A percentile compares a stretch with the other conserved stretches of the same genome.
Conservation (phyloP, 2,113 vertebrate genomes). For the Anolis sagrei region DNA sequence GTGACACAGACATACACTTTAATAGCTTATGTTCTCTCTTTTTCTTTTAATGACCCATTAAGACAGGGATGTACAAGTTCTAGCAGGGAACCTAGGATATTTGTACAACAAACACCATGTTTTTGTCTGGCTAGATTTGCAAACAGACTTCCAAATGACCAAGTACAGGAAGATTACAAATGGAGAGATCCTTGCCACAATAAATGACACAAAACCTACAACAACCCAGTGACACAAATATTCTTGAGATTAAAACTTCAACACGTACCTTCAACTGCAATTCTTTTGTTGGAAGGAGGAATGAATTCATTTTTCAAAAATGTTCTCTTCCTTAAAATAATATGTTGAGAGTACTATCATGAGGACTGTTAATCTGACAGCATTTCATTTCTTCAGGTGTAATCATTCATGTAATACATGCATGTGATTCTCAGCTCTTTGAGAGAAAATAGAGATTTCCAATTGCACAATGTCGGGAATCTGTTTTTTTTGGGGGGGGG, state of each 20-base stretch:
- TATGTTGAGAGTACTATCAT: slow-evolving; percentile 25
- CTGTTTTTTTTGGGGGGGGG: too few relatives aligned
- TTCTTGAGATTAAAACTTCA: slow-evolving; percentile 4
- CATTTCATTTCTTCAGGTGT: slow-evolving; percentile 41
- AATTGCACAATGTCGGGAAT: slow-evolving; percentile 20
- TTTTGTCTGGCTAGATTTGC: slow-evolving; percentile 19
- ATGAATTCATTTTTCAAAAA: slow-evolving; percentile 6
- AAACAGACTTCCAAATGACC: background rate
- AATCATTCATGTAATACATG: slow-evolving; percentile 48
- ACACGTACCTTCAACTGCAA: slow-evolving; percentile 4
- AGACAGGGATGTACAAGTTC: slow-evolving; percentile 31
- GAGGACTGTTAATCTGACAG: slow-evolving; percentile 33
- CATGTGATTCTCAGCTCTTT: slow-evolving; percentile 40
- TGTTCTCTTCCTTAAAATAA: background rate
- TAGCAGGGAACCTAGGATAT: background rate
- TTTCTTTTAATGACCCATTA: background rate
- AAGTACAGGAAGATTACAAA: slow-evolving; percentile 21
- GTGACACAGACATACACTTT: background rate
- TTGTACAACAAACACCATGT: background rate
- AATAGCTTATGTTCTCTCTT: background rate
- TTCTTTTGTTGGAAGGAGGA: background rate
- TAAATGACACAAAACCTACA: slow-evolving; percentile 19
- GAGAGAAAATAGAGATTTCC: slow-evolving; percentile 44
- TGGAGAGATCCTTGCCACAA: background rate
- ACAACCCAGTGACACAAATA: too few relatives aligned